These are phyloP conservation scores for Neelides sp. DNA, from an alignment of 1,140 invertebrate species.

Conservation along the genomic window DNA sequence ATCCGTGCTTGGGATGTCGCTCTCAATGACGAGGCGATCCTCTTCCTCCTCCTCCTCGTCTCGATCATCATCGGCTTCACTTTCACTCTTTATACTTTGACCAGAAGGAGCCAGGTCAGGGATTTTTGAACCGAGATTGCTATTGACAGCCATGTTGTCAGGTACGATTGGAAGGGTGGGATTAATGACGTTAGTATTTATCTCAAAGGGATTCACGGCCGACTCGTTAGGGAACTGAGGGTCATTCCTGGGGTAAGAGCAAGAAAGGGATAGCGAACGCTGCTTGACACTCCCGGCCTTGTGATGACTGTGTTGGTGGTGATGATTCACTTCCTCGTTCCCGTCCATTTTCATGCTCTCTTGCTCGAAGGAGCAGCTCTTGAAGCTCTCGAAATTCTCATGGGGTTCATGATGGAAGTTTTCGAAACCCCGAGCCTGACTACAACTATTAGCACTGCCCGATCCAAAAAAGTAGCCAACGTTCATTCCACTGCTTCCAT, in stretches of 20 bases:
- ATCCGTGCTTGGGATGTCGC: slow-evolving; percentile 3
- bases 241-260: slow-evolving; percentile 17
- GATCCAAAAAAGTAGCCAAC: slow-evolving; percentile 12
- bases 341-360: slow-evolving; percentile 7
- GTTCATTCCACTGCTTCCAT: neutral
- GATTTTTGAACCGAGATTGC: neutral
- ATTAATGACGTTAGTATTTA: neutral
- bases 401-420: slow-evolving; percentile 12
- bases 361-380: slow-evolving; percentile 24
- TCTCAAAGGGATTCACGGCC: neutral
- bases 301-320: neutral
- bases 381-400: slow-evolving; percentile 17
- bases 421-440: slow-evolving; percentile 7
- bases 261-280: slow-evolving; percentile 20
- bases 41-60: slow-evolving; percentile 12
- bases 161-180: neutral
- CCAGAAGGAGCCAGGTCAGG: neutral
- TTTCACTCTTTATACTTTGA: neutral
- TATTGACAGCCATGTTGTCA: neutral
- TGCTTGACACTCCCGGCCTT: slow-evolving; percentile 13
- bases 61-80: neutral
- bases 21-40: slow-evolving; percentile 1
- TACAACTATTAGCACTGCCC: slow-evolving; percentile 4
- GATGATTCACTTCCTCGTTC: slow-evolving; percentile 10
- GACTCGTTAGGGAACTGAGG: slow-evolving; percentile 6